These are phyloP conservation scores for Tetranychus piercei DNA, from an alignment of 2,888 invertebrate species.

Conservation along the genomic window DNA sequence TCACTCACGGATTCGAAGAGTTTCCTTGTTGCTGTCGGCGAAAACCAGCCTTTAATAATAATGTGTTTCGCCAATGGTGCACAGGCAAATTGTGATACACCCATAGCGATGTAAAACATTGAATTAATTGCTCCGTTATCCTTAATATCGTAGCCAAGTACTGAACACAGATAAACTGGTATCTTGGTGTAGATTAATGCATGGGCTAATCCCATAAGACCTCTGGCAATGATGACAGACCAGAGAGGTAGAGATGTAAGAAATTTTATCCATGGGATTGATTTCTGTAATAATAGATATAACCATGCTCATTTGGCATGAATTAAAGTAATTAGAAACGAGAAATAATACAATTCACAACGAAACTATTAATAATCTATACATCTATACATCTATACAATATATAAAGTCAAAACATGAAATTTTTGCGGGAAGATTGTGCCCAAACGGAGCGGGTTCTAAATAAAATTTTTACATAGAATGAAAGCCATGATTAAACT, in stretches of 20 bases:
- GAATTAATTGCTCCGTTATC: neutral
- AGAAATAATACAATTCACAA: too few species aligned
- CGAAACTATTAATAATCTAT: too few species aligned
- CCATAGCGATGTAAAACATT: neutral
- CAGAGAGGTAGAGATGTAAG: neutral
- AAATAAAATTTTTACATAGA: too few species aligned
- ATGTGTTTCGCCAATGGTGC: neutral
- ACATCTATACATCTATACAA: too few species aligned
- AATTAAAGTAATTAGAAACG: too few species aligned
- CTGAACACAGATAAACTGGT: neutral
- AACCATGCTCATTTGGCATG: too few species aligned
- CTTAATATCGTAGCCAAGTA: neutral
- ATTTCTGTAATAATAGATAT: neutral
- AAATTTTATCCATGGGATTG: neutral
- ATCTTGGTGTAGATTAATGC: neutral
- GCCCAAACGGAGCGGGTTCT: too few species aligned
- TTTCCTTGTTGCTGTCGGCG: neutral
- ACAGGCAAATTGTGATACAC: neutral
- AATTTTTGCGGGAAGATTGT: too few species aligned
- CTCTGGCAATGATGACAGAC: neutral
- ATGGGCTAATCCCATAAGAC: neutral
- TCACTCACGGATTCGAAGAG: neutral
- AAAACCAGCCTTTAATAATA: neutral
- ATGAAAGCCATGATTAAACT: too few species aligned
- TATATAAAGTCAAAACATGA: too few species aligned